Evolutionary conservation across 1,140 invertebrate genomes (phyloP).

Genomic region (Bombus cullumanus): DNA sequence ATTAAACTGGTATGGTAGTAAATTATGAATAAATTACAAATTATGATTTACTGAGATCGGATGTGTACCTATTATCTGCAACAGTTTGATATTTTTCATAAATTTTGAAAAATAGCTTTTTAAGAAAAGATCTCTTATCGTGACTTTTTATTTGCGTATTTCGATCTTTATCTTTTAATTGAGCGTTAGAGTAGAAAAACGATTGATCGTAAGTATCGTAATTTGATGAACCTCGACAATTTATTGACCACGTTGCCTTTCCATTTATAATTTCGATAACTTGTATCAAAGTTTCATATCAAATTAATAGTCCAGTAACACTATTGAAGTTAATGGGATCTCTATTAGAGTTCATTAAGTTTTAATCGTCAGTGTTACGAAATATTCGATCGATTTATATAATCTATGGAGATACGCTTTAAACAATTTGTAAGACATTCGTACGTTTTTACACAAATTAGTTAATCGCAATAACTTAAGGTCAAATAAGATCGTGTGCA

Average conservation of each 20-base stretch:
- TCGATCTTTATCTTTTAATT: too few species aligned
- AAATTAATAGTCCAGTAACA: neutral
- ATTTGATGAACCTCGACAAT: too few species aligned
- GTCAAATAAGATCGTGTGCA: rapidly evolving
- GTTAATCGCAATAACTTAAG: neutral
- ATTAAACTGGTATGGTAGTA: rapidly evolving
- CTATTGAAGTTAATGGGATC: neutral
- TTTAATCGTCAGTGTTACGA: neutral
- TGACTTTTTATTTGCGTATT: too few species aligned
- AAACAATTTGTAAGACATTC: neutral
- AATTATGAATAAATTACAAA: neutral
- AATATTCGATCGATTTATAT: neutral
- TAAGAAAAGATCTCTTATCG: too few species aligned
- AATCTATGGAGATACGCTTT: too few species aligned
- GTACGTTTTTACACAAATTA: neutral
- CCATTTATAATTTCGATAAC: neutral
- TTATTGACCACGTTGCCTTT: too few species aligned
- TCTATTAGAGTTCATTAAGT: neutral
- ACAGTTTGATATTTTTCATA: too few species aligned
- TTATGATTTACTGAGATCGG: neutral
- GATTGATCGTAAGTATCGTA: too few species aligned
- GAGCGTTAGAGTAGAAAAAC: too few species aligned
- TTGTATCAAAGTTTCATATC: neutral
- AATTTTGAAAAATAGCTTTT: too few species aligned
- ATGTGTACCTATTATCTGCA: too few species aligned